A percentile compares a stretch with the other conserved stretches of the same genome.
Evolutionary conservation across 2,113 vertebrate genomes (phyloP).

Genomic region (Aplodontia rufa): DNA sequence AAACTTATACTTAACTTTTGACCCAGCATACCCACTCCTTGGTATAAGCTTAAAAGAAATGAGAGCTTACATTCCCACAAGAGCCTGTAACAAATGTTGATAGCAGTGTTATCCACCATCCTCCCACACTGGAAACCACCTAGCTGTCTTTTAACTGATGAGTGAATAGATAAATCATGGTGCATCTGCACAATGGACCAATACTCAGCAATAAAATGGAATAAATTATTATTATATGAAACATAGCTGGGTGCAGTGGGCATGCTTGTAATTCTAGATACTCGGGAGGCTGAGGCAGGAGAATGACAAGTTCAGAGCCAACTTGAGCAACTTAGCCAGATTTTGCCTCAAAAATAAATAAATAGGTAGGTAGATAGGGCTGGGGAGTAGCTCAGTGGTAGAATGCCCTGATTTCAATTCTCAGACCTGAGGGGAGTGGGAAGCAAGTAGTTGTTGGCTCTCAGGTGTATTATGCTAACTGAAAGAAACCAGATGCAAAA

Average conservation of each 20-base stretch:
- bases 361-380: too few relatives aligned
- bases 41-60: conserved; percentile 3
- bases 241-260: not conserved
- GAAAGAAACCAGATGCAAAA: not conserved
- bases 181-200: not conserved
- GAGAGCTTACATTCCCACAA: not conserved
- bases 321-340: not conserved
- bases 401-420: not conserved
- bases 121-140: not conserved
- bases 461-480: not conserved
- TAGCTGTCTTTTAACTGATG: not conserved
- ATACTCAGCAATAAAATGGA: not conserved
- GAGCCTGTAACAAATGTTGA: not conserved
- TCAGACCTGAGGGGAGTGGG: not conserved
- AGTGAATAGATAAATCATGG: not conserved
- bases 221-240: not conserved
- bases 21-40: not conserved
- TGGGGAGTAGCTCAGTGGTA: not conserved
- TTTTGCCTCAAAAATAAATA: not conserved
- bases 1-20: not conserved
- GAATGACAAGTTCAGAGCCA: not conserved
- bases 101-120: not conserved
- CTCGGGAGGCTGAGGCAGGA: not conserved
- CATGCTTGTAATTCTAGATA: not conserved
- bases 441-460: rapidly evolving